A percentile compares a stretch with the other conserved stretches of the same genome.
Conservation (phyloP, 2,113 vertebrate species). For the Lontra canadensis region DNA sequence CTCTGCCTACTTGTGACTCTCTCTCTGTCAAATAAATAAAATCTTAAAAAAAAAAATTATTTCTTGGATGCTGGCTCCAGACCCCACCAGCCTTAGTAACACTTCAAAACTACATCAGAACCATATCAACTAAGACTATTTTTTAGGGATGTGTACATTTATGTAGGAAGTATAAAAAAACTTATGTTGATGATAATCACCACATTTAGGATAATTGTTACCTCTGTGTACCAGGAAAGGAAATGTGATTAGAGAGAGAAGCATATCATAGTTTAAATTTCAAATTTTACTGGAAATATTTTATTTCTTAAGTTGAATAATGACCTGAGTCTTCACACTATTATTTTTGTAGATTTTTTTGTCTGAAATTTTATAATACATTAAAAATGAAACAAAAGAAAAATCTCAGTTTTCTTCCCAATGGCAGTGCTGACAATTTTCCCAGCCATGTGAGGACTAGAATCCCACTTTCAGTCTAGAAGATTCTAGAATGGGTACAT, state of each 20-base stretch:
- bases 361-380: conserved; percentile 18
- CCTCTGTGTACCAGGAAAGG: neutral
- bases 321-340: neutral
- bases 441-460: neutral
- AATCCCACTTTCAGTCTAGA: neutral
- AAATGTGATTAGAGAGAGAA: neutral
- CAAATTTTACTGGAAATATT: neutral
- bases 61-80: neutral
- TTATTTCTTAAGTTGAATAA: neutral
- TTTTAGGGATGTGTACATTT: neutral
- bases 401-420: neutral
- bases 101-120: neutral
- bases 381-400: neutral
- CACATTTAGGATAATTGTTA: neutral
- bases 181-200: neutral
- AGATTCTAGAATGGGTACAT: neutral
- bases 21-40: too few relatives aligned
- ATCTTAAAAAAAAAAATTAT: neutral
- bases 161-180: neutral
- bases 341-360: neutral
- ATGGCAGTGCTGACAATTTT: neutral
- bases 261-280: neutral
- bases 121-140: neutral
- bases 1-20: neutral
- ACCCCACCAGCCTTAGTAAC: neutral